These are phyloP conservation scores for Gracilinanus agilis DNA, from an alignment of 2,113 vertebrate genomes.

Conservation along the genomic window DNA sequence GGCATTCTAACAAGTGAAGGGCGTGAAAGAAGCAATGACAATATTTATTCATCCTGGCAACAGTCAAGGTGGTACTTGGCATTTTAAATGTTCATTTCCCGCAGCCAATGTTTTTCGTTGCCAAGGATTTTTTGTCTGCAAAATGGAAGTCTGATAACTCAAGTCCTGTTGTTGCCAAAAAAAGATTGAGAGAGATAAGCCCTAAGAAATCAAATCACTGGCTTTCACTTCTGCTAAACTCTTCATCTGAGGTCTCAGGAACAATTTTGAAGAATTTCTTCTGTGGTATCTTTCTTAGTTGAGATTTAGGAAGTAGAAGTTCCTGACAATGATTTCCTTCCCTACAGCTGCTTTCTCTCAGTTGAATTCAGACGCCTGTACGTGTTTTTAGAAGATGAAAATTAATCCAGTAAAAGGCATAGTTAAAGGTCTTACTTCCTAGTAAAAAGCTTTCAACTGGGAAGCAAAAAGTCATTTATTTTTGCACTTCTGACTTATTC, in stretches of 20 bases:
- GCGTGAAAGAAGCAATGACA: conserved; percentile 57
- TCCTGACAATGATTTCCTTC: conserved; percentile 53
- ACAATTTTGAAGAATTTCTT: not conserved
- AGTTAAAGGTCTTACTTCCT: conserved; percentile 40
- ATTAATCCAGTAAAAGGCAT: conserved; percentile 42
- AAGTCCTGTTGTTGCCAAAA: conserved; percentile 22
- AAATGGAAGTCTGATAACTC: conserved; percentile 36
- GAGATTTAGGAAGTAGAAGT: not conserved
- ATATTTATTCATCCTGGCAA: conserved; percentile 49
- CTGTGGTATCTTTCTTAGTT: conserved; percentile 31
- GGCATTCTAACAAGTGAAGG: conserved; percentile 25
- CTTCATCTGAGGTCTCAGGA: conserved; percentile 25
- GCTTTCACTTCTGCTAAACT: conserved; percentile 46
- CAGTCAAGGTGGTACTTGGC: not conserved
- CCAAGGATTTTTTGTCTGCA: conserved; percentile 32
- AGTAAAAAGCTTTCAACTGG: conserved; percentile 27
- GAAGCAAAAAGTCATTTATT: conserved; percentile 47
- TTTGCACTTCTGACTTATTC: conserved; percentile 6
- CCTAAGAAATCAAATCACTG: conserved; percentile 34
- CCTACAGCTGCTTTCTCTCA: conserved; percentile 31
- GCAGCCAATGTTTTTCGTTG: conserved; percentile 32
- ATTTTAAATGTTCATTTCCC: conserved; percentile 49
- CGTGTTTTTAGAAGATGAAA: conserved; percentile 53
- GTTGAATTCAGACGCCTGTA: conserved; percentile 52
- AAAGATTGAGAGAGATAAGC: conserved; percentile 7